These are phyloP conservation scores for Plodia interpunctella DNA, from an alignment of 1,140 invertebrate species.

Conservation along the genomic window DNA sequence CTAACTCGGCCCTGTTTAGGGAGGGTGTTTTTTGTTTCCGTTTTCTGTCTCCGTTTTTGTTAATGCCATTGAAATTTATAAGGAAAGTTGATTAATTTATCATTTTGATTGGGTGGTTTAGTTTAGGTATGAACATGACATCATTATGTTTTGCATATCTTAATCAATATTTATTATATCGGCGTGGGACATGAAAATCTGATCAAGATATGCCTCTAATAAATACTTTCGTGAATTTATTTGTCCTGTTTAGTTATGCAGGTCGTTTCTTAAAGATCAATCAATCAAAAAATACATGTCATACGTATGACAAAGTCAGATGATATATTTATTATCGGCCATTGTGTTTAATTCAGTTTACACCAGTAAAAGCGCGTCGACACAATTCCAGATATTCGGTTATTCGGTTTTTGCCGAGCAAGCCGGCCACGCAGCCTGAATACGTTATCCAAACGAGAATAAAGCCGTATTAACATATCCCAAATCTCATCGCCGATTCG, in stretches of 20 bases:
- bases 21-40: slow-evolving; percentile 63
- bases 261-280: neutral
- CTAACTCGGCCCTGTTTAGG: slow-evolving; percentile 55
- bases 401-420: slow-evolving; percentile 46
- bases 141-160: slow-evolving; percentile 7
- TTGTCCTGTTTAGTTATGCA: neutral
- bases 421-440: slow-evolving; percentile 36
- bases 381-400: slow-evolving; percentile 57
- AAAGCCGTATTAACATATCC: slow-evolving; percentile 56
- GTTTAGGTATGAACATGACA: neutral
- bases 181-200: neutral
- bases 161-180: neutral
- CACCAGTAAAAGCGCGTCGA: slow-evolving; percentile 48
- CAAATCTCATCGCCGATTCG: slow-evolving; percentile 38
- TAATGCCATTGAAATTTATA: slow-evolving; percentile 57
- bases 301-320: slow-evolving; percentile 18
- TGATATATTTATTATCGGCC: slow-evolving; percentile 25
- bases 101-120: slow-evolving; percentile 8
- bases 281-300: slow-evolving; percentile 13
- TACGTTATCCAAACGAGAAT: slow-evolving; percentile 44
- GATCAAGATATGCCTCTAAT: neutral
- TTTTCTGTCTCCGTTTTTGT: slow-evolving; percentile 54
- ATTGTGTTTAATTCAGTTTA: slow-evolving; percentile 52
- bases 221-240: neutral
- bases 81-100: slow-evolving; percentile 10